Base-by-base conservation (phyloP, 2,113 vertebrate species). In the Cinclus cinclus region DNA sequence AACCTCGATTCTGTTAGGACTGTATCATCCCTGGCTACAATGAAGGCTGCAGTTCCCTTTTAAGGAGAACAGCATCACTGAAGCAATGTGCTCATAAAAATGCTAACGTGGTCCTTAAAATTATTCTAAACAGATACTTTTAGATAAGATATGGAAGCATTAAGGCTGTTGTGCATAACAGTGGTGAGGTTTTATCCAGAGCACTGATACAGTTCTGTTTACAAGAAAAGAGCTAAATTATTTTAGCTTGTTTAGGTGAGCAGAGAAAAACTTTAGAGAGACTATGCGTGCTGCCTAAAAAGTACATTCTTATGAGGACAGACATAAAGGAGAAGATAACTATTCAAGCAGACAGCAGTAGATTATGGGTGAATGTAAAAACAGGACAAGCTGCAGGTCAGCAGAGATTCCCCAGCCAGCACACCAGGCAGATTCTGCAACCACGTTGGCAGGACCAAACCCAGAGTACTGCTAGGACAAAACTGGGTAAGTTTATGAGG, bases 71-170 rank as follows among this genome's bases (percentile, higher is more conserved):
- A 79, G 39, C 69, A 88, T 49, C 75, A 59, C 71, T 42, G 74
- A 86, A 83, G 59, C 2, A 5, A 88, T 63, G 50, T 28, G 42
- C 83, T 93, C 5, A 0, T 93, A 93, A 95, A 93, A 96, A 93
- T 70, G 76, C 64, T 96, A 94, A 90, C 79, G 0, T 21, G 16
- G 33, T 49, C 46, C 83, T 93, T 86, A 74, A 80, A 88, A 93
- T 93, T 83, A 88, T 92, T 93, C 63, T 95, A 94, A 97, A 94
- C 90, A 96, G 87, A 96, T 96, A 86, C 46, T 88, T 94, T 42
- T 33, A 95, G 96, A 96, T 96, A 97, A 96, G 94, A 97, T 94
- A 95, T 46, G 71, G 67, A 90, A 83, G 58, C 35, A 91, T 75
- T 82, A 83, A 90, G 50, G 21, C 83, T 60, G 85, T 46, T 90